phyloP scores from a whole-genome alignment of 2,113 vertebrate species.

The Oryzias javanicus region DNA sequence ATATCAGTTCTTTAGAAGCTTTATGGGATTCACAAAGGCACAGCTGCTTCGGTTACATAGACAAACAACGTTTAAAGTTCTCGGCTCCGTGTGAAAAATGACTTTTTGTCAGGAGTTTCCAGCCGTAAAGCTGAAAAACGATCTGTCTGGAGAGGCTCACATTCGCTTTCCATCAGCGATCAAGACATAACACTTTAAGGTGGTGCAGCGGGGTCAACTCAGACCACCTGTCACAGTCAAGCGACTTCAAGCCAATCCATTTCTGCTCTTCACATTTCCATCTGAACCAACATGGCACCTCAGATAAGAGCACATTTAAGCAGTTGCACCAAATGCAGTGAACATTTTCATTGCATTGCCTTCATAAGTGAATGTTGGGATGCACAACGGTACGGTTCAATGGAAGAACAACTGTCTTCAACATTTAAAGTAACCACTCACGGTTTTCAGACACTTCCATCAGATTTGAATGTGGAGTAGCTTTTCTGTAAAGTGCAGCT shows the following conservation, averaged over 20 bases:
- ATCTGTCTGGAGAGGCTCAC: slow-evolving; percentile 37
- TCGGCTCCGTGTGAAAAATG: slow-evolving; percentile 39
- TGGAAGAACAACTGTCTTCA: slow-evolving; percentile 32
- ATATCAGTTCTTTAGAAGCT: slow-evolving; percentile 35
- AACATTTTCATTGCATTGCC: slow-evolving; percentile 4
- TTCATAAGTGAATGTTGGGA: slow-evolving; percentile 6
- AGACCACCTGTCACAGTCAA: slow-evolving; percentile 64
- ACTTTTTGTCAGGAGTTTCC: slow-evolving; percentile 24
- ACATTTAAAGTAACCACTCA: slow-evolving; percentile 31
- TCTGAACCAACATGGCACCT: slow-evolving; percentile 9
- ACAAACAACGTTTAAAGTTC: slow-evolving; percentile 13
- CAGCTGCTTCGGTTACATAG: slow-evolving; percentile 42
- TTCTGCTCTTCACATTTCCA: slow-evolving; percentile 2
- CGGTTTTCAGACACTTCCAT: slow-evolving; percentile 40
- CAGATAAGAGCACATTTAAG: slow-evolving; percentile 5
- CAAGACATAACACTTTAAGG: slow-evolving; percentile 68
- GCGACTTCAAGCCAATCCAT: slow-evolving; percentile 15
- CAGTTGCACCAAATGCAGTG: slow-evolving; percentile 3
- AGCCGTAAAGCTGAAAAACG: slow-evolving; percentile 47
- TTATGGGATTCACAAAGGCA: slow-evolving; percentile 37
- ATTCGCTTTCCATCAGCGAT: slow-evolving; percentile 56
- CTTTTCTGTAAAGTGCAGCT: slow-evolving; percentile 51
- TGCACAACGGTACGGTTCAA: slow-evolving; percentile 37
- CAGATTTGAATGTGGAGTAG: slow-evolving; percentile 45
- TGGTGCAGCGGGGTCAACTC: slow-evolving; percentile 52